A percentile compares a stretch with the other conserved stretches of the same genome.
phyloP scores from a whole-genome alignment of 2,888 invertebrate genomes.

The Eupithecia pulchellata region DNA sequence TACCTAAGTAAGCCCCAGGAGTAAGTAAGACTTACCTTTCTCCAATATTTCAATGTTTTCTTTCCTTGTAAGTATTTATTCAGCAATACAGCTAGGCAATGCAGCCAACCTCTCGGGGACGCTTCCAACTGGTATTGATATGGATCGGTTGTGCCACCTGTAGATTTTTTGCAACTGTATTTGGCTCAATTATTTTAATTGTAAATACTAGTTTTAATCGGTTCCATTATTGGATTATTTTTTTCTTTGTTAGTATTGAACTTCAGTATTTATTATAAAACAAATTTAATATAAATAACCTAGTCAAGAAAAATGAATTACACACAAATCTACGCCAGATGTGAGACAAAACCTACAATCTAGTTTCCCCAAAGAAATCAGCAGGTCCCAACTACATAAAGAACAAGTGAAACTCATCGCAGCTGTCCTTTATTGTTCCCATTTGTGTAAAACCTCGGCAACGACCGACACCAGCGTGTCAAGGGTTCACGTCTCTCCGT shows the following conservation, averaged over 20 bases:
- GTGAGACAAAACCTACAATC: neutral
- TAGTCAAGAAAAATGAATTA: neutral
- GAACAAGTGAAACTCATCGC: slow-evolving; percentile 7
- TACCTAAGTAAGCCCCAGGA: neutral
- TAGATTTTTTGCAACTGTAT: too few species aligned
- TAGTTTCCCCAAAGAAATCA: neutral
- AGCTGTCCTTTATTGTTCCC: slow-evolving; percentile 27
- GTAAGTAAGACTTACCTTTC: neutral
- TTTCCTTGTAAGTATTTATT: neutral
- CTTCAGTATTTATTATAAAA: neutral
- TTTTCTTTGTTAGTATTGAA: neutral
- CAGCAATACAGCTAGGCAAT: too few species aligned
- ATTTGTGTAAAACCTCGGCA: slow-evolving; percentile 22
- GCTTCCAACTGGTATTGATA: too few species aligned
- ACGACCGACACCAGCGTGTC: slow-evolving; percentile 8
- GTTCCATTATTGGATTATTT: neutral
- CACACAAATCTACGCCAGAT: neutral
- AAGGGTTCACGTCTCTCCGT: slow-evolving; percentile 2
- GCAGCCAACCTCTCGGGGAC: too few species aligned
- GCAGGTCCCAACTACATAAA: neutral
- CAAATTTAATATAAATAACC: neutral
- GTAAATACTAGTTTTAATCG: too few species aligned
- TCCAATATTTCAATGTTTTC: neutral
- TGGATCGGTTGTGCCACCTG: too few species aligned
- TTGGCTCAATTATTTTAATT: too few species aligned